Base-by-base conservation (phyloP, 2,797 vertebrate species). In the Lepilemur ruficaudatus region DNA sequence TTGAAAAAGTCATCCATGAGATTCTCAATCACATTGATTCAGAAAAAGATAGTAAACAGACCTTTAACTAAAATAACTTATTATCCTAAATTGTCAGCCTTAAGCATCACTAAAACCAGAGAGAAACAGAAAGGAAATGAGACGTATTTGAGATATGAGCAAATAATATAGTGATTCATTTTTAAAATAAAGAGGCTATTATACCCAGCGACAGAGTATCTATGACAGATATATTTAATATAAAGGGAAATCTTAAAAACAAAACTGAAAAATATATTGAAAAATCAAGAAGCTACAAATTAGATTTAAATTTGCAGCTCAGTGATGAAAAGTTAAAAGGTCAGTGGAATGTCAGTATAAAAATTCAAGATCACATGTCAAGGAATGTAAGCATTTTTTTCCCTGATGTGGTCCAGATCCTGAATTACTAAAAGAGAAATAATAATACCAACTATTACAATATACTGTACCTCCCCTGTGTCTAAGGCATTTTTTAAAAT, bases 61-160 rank as follows among this genome's bases (percentile, higher is more conserved):
- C 84, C 89, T 96, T 97, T 98, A 97, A 95, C 97, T 97, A 97
- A 98, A 97, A 97, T 96, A 96, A 97, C 80, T 89, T 94, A 96
- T 97, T 97, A 92, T 94, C 50, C 50, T 98, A 97, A 97, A 97
- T 93, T 95, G 95, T 91, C 89, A 96, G 65, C 84, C 70, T 94
- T 50, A 43, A 97, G 95, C 83, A 93, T 86, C 96, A 94, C 70
- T 78, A 94, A 84, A 89, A 96, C 72, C 46, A 83, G 20, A 80
- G 85, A 85, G 80, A 95, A 93, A 85, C 43, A 82, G 79, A 96
- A 93, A 96, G 87, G 50, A 96, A 97, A 97, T 97, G 91, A 97
- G 95, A 96, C 93, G 22, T 89, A 79, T 95, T 97, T 90, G 67
- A 89, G 89, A 97, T 97, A 95, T 82, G 80, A 94, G 41, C 89